A percentile compares a stretch with the other conserved stretches of the same genome.
These are phyloP conservation scores for Aplocera efformata DNA, from an alignment of 2,888 invertebrate genomes.

Conservation along the genomic window DNA sequence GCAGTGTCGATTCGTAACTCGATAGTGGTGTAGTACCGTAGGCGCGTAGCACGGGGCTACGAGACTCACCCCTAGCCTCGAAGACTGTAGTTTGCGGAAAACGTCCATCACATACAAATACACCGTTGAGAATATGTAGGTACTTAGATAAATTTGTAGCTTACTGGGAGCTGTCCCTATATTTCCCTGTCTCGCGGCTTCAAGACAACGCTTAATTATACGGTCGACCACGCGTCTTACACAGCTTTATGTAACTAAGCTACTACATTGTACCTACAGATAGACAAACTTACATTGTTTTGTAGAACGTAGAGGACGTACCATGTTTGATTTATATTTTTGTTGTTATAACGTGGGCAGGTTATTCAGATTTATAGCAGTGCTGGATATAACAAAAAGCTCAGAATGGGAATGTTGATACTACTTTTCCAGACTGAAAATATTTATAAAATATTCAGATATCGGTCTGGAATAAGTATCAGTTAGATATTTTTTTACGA, in stretches of 20 bases:
- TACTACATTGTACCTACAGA: not conserved
- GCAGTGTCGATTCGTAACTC: constrained; percentile 5
- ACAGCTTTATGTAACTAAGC: constrained; percentile 8
- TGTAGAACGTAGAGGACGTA: not conserved
- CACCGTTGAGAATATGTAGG: constrained; percentile 21
- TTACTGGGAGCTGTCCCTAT: constrained; percentile 24
- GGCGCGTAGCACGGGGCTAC: constrained; percentile 11
- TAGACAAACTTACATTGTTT: not conserved
- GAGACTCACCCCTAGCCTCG: constrained; percentile 9
- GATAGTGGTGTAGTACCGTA: constrained; percentile 6
- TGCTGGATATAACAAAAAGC: no score
- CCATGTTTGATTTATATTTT: not conserved
- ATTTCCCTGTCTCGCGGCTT: constrained; percentile 25
- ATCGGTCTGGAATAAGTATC: no score
- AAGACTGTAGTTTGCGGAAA: constrained; percentile 14
- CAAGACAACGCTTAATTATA: constrained; percentile 27
- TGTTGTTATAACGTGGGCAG: no score
- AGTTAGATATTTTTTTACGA: no score
- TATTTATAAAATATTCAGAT: no score
- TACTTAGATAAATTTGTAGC: constrained; percentile 24
- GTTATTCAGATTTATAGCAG: no score
- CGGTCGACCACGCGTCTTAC: constrained; percentile 19
- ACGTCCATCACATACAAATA: constrained; percentile 21
- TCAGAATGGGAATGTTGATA: no score
- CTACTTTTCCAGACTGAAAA: no score